These are phyloP conservation scores for Cosmopolites sordidus DNA, from an alignment of 2,888 invertebrate genomes.

Conservation along the genomic window DNA sequence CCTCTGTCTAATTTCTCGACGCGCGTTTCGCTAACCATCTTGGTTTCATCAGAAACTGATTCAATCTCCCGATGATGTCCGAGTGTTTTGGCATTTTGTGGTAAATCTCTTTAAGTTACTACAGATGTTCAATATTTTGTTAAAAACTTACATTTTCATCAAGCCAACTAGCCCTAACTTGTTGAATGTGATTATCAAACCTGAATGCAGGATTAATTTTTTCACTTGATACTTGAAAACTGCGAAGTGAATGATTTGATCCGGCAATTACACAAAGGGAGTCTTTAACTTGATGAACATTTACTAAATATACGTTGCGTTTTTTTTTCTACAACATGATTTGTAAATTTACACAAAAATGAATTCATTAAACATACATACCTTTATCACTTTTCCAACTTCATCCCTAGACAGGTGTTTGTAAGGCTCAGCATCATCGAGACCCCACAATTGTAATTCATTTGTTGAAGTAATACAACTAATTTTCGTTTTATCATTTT, in stretches of 20 bases:
- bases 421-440: conserved; percentile 58
- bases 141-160: conserved; percentile 60
- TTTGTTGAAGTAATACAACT: conserved; percentile 69
- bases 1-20: too few species aligned
- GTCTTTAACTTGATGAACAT: conserved; percentile 52
- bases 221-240: conserved; percentile 45
- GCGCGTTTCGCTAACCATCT: too few species aligned
- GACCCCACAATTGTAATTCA: conserved; percentile 67
- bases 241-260: conserved; percentile 55
- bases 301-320: conserved; percentile 62
- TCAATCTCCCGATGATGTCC: too few species aligned
- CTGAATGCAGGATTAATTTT: conserved; percentile 55
- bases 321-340: conserved; percentile 54
- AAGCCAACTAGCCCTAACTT: conserved; percentile 65
- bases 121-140: too few species aligned
- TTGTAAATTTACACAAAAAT: not conserved
- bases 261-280: conserved; percentile 61
- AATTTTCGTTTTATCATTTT: conserved; percentile 51
- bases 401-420: conserved; percentile 56
- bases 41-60: too few species aligned
- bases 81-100: too few species aligned
- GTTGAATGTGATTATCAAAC: conserved; percentile 63
- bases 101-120: too few species aligned
- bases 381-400: conserved; percentile 58
- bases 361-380: conserved; percentile 31